These are phyloP conservation scores for Diabrotica virgifera DNA, from an alignment of 1,140 invertebrate genomes.

Conservation along the genomic window DNA sequence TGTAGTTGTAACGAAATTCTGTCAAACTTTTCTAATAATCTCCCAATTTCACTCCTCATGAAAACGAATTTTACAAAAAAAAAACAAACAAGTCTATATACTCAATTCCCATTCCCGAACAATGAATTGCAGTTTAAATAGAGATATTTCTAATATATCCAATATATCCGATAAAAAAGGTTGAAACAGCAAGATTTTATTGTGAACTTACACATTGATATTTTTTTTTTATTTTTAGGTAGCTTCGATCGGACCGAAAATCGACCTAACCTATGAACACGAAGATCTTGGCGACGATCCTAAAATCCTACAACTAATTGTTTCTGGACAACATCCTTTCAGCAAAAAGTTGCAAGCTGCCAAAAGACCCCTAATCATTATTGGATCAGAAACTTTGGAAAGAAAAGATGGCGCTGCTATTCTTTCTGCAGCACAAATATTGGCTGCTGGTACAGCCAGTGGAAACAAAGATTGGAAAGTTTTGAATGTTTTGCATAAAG, in stretches of 20 bases:
- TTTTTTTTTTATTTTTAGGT: slow-evolving; percentile 44
- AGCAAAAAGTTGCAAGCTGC: slow-evolving; percentile 70
- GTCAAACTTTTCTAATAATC: too few species aligned
- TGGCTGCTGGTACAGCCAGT: slow-evolving; percentile 57
- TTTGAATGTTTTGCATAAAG: slow-evolving; percentile 88
- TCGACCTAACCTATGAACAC: slow-evolving; percentile 94
- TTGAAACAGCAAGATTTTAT: too few species aligned
- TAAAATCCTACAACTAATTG: slow-evolving; percentile 69
- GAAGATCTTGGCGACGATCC: slow-evolving; percentile 83
- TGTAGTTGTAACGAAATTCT: too few species aligned
- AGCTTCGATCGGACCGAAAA: slow-evolving; percentile 83
- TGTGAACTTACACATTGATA: not conserved
- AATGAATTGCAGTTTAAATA: too few species aligned
- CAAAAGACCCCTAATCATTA: slow-evolving; percentile 87
- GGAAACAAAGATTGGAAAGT: slow-evolving; percentile 61
- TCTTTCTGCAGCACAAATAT: slow-evolving; percentile 69
- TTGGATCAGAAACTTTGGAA: slow-evolving; percentile 82
- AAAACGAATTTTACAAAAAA: too few species aligned
- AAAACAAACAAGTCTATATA: too few species aligned
- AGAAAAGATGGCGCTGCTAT: slow-evolving; percentile 76
- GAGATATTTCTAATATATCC: too few species aligned
- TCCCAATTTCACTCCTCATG: too few species aligned
- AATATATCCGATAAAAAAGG: too few species aligned
- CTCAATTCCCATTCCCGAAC: too few species aligned
- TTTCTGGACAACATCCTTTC: slow-evolving; percentile 73